Evolutionary conservation across 2,888 invertebrate genomes (phyloP), one percentile per base, ranked within the genome.

Genomic region (Athalia circularis): DNA sequence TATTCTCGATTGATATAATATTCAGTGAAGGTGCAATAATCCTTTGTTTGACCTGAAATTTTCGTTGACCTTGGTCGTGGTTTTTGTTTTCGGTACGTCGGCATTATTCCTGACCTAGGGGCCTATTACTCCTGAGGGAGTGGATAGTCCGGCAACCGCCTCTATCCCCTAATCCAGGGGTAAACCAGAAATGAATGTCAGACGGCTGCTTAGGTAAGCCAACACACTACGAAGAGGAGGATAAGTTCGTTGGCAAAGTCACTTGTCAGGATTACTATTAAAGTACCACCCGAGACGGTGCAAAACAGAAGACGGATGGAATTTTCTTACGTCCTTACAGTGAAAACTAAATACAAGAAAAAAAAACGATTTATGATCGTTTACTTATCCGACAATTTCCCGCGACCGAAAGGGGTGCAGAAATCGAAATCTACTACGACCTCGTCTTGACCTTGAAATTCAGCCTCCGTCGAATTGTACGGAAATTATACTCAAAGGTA

Each of bases 171-270:
- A 68, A 68, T 72, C 72, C 57, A 8, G 13, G 13, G 72, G 57
- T 72, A 47, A 72, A 72, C 72, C 72, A 72, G 59, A 72, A 72
- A 72, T 47, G 47, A 72, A 57, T 57, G 45, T 47, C 45, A 72
- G 57, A 57, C 59, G 9, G 59, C 52, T 72, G 68, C 29, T 68
- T 54, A 57, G 45, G 72, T 72, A 57, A 72, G 57, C 52, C 47
- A 57, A 59, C 57, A 9, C 3, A n/a, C 9, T 29, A 15, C 72
- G 8, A 50, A 8, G 62, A 11, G 8, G 29, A 52, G 54, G 43
- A 70, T 29, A 29, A 29, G 29, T 29, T 29, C 29, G 59, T 59
- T 59, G 9, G 47, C 59, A 7, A 54, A 68, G 72, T 47, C 47
- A 45, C 45, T 59, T 47, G 59, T 72, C 72, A 72, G 13, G 57